These are phyloP conservation scores for Cyphomyrus plagiostoma DNA, from an alignment of 2,113 vertebrate genomes.

Conservation along the genomic window DNA sequence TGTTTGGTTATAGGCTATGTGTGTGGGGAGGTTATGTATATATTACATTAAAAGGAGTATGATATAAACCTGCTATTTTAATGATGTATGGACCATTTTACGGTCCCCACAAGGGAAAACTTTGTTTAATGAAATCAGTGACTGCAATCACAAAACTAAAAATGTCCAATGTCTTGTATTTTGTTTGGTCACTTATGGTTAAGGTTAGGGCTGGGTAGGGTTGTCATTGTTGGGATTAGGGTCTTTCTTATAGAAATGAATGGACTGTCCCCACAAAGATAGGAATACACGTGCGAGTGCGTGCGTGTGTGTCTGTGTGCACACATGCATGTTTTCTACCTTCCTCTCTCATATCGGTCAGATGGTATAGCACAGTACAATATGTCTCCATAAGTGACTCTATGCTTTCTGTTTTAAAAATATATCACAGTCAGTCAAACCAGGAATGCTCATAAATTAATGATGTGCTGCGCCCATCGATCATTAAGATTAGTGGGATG, in stretches of 20 bases:
- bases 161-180: not conserved
- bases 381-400: not conserved
- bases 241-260: not conserved
- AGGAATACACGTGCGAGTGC: not conserved
- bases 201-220: not conserved
- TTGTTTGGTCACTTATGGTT: not conserved
- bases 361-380: not conserved
- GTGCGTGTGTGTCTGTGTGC: not conserved
- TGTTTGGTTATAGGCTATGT: not conserved
- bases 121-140: not conserved
- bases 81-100: not conserved
- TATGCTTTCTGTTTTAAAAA: not conserved
- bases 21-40: not conserved
- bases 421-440: not conserved
- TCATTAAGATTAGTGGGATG: not conserved
- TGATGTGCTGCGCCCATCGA: not conserved
- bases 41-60: not conserved
- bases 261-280: not conserved
- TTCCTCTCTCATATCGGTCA: not conserved
- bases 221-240: not conserved
- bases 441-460: not conserved
- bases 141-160: not conserved
- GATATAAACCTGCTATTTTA: not conserved
- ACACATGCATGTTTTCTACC: not conserved
- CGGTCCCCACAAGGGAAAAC: not conserved